Evolutionary conservation across 2,797 vertebrate species (phyloP).

Genomic region (Discoglossus pictus): DNA sequence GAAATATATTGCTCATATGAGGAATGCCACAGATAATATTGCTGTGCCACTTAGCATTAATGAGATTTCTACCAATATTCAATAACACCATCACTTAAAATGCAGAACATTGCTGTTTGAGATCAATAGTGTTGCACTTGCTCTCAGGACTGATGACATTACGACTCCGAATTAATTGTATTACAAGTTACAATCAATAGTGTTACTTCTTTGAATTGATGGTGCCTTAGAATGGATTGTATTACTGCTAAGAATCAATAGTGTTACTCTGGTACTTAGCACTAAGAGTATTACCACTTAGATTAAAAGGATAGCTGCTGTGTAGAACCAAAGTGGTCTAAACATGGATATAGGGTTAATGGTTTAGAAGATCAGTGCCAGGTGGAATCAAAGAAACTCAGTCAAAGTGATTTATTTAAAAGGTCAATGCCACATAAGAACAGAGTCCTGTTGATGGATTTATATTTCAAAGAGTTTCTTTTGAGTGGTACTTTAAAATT

Average conservation of each 20-base stretch:
- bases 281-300: conserved; percentile 26
- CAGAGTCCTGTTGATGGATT: too few relatives aligned
- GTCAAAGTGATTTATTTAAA: too few relatives aligned
- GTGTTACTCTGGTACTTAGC: conserved; percentile 37
- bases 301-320: conserved; percentile 16
- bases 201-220: conserved; percentile 43
- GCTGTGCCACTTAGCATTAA: conserved; percentile 25
- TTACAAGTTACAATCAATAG: conserved; percentile 44
- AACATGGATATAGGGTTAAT: neutral
- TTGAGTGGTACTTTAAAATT: conserved; percentile 1
- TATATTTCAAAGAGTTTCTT: too few relatives aligned
- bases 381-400: too few relatives aligned
- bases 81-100: conserved; percentile 34
- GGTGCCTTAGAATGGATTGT: conserved; percentile 41
- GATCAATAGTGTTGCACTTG: conserved; percentile 41
- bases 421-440: too few relatives aligned
- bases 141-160: conserved; percentile 38
- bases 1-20: neutral
- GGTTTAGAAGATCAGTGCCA: neutral
- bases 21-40: conserved; percentile 22
- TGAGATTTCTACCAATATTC: conserved; percentile 42
- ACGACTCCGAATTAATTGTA: conserved; percentile 45
- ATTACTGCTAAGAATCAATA: conserved; percentile 32
- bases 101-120: conserved; percentile 6
- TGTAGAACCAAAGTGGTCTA: neutral